phyloP scores from a whole-genome alignment of 2,113 vertebrate genomes.

The Cyphomyrus plagiostoma region DNA sequence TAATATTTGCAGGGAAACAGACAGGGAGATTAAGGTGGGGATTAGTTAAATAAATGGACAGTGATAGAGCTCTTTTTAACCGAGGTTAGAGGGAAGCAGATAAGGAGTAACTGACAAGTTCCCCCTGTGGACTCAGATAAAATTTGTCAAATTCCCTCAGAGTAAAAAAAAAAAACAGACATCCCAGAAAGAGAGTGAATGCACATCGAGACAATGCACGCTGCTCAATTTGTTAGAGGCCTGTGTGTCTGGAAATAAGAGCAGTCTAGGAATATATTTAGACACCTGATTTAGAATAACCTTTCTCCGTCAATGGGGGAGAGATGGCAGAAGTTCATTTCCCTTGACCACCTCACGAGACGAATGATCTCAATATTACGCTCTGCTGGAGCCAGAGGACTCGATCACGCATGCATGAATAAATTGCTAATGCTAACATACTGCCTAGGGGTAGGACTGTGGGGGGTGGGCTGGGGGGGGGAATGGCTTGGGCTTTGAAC shows the following conservation, averaged over 20 bases:
- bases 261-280: constrained; percentile 9
- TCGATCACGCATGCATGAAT: constrained; percentile 6
- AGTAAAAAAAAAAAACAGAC: constrained; percentile 34
- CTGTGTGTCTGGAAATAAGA: constrained; percentile 13
- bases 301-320: background rate
- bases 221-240: background rate
- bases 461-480: background rate
- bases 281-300: constrained; percentile 5
- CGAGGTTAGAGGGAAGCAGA: constrained; percentile 48
- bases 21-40: constrained; percentile 49
- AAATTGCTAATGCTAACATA: constrained; percentile 14
- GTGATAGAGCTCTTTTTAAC: constrained; percentile 53
- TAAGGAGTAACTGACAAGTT: constrained; percentile 52
- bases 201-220: background rate
- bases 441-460: background rate
- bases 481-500: background rate
- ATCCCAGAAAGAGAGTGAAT: constrained; percentile 18
- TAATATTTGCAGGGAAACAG: constrained; percentile 32
- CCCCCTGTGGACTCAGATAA: constrained; percentile 21
- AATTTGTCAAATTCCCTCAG: constrained; percentile 48
- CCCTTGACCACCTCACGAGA: constrained; percentile 4
- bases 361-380: constrained; percentile 1
- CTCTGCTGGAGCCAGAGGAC: background rate
- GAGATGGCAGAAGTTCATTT: constrained; percentile 1
- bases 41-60: constrained; percentile 53